Percentiles rank a stretch among this genome's conserved stretches.
Evolutionary conservation across 2,113 vertebrate species (phyloP).

Genomic region (Hiodon alosoides): DNA sequence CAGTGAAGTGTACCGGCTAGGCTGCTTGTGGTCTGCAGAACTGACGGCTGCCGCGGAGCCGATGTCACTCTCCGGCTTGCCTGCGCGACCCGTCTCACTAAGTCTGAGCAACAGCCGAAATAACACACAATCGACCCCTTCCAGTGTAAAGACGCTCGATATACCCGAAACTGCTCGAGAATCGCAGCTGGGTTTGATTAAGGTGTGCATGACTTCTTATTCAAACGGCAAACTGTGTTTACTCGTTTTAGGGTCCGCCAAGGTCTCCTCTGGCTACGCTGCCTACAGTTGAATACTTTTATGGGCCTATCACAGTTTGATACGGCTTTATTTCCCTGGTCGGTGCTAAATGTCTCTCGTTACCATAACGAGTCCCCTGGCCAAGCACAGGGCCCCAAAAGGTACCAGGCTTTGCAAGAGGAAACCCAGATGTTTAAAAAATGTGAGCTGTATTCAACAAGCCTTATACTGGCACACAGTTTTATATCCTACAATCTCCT

Average conservation of each 20-base stretch:
- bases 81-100: too few relatives aligned
- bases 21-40: neutral
- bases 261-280: constrained; percentile 36
- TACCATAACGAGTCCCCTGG: constrained; percentile 53
- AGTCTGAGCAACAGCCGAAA: too few relatives aligned
- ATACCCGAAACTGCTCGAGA: neutral
- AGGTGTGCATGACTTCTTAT: constrained; percentile 24
- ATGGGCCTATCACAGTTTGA: constrained; percentile 56
- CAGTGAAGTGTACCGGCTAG: too few relatives aligned
- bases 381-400: constrained; percentile 19
- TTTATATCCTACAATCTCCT: neutral
- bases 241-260: constrained; percentile 32
- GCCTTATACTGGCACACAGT: constrained; percentile 3
- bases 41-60: too few relatives aligned
- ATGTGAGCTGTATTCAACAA: constrained; percentile 16
- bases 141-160: too few relatives aligned
- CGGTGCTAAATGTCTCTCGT: constrained; percentile 54
- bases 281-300: constrained; percentile 53
- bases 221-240: constrained; percentile 27
- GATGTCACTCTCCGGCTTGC: too few relatives aligned
- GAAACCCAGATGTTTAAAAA: constrained; percentile 55
- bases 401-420: constrained; percentile 39
- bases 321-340: constrained; percentile 59
- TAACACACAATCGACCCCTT: too few relatives aligned
- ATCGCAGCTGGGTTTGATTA: constrained; percentile 28